Conservation (phyloP, 2,113 vertebrate species). For the Larimichthys polyactis region DNA sequence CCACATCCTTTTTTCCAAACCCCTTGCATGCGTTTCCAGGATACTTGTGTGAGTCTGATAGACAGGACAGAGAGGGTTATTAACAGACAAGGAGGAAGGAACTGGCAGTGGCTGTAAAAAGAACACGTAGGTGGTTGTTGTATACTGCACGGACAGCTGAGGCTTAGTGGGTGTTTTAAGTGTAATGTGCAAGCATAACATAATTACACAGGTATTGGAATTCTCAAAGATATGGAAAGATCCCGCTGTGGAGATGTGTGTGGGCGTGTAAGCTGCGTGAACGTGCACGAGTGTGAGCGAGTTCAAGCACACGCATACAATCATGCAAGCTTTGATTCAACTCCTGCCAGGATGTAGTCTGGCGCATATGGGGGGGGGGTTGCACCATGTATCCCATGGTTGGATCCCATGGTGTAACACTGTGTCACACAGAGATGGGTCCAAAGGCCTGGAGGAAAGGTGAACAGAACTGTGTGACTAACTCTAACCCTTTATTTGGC, state of each 20-base stretch:
- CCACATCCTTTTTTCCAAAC: constrained; percentile 69
- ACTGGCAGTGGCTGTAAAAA: constrained; percentile 70
- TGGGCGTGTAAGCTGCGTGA: constrained; percentile 27
- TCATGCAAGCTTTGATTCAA: constrained; percentile 68
- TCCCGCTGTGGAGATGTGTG: constrained; percentile 60
- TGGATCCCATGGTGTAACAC: constrained; percentile 61
- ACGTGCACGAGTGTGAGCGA: not conserved
- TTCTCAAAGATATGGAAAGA: constrained; percentile 54
- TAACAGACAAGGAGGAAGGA: constrained; percentile 71
- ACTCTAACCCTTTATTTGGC: constrained; percentile 1
- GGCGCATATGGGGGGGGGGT: constrained; percentile 33
- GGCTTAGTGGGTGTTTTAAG: constrained; percentile 72
- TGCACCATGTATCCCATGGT: constrained; percentile 8
- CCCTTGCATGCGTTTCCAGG: constrained; percentile 46
- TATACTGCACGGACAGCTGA: constrained; percentile 67
- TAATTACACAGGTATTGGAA: constrained; percentile 74
- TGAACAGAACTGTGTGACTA: constrained; percentile 18
- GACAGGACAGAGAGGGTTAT: constrained; percentile 65
- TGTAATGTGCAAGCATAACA: constrained; percentile 63
- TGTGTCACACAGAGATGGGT: constrained; percentile 56
- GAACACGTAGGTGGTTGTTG: constrained; percentile 70
- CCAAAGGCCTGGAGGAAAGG: constrained; percentile 22
- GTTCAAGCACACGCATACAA: constrained; percentile 27
- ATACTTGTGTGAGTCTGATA: constrained; percentile 52
- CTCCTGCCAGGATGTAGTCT: constrained; percentile 66